A percentile compares a stretch with the other conserved stretches of the same genome.
Evolutionary conservation across 2,113 vertebrate genomes (phyloP).

Genomic region (Oncorhynchus gorbuscha): DNA sequence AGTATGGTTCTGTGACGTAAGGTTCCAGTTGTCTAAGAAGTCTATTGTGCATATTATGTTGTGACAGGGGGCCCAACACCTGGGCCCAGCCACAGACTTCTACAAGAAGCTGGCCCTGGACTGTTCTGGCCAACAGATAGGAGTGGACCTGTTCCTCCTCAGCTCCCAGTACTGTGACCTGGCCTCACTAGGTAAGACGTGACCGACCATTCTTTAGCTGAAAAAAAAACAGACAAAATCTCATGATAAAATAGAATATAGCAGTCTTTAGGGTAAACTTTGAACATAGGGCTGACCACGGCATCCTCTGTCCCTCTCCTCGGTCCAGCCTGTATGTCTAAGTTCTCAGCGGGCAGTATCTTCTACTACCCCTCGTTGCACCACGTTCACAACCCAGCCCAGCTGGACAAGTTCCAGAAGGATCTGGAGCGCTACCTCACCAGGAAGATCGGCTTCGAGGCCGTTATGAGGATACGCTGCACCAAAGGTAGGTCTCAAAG

Average conservation of each 20-base stretch:
- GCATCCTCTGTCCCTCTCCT: neutral
- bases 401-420: conserved; percentile 88
- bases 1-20: no score
- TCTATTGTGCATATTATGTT: no score
- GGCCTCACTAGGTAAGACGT: conserved; percentile 85
- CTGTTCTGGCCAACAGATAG: conserved; percentile 95
- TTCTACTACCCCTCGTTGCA: conserved; percentile 97
- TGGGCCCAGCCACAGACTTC: conserved; percentile 96
- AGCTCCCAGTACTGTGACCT: conserved; percentile 95
- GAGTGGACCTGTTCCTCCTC: conserved; percentile 94
- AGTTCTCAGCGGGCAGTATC: conserved; percentile 92
- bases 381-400: conserved; percentile 82
- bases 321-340: conserved; percentile 87
- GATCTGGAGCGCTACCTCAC: conserved; percentile 93
- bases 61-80: conserved; percentile 81
- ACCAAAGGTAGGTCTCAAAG: conserved; percentile 83
- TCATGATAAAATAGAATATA: no score
- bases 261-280: no score
- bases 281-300: no score
- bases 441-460: conserved; percentile 97
- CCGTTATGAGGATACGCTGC: conserved; percentile 98
- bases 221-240: no score
- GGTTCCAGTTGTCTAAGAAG: no score
- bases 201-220: no score
- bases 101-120: conserved; percentile 98